These are phyloP conservation scores for Manis crassicaudata DNA, from an alignment of 2,797 vertebrate species.

Conservation along the genomic window DNA sequence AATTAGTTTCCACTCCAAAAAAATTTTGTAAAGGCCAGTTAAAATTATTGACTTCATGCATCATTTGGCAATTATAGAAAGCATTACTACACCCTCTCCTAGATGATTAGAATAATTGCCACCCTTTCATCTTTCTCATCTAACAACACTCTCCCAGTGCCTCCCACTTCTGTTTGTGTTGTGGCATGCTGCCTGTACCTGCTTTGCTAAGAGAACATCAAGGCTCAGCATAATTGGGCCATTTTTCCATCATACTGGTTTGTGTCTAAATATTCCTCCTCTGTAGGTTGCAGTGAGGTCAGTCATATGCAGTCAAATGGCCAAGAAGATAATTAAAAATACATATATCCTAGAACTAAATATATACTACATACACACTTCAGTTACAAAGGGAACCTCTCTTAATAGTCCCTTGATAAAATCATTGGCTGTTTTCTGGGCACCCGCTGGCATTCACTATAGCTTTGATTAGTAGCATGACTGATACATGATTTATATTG, in stretches of 20 bases:
- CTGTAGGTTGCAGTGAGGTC: constrained; percentile 82
- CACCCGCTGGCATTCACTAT: constrained; percentile 40
- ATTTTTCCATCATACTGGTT: constrained; percentile 85
- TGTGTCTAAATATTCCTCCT: constrained; percentile 85
- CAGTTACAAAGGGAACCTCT: constrained; percentile 42
- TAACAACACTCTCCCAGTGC: constrained; percentile 59
- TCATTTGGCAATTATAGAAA: constrained; percentile 81
- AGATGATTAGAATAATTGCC: constrained; percentile 85
- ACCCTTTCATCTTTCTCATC: constrained; percentile 82
- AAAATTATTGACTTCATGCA: constrained; percentile 83
- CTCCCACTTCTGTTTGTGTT: constrained; percentile 74
- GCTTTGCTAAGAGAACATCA: constrained; percentile 79
- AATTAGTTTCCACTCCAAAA: constrained; percentile 80
- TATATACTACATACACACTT: constrained; percentile 59
- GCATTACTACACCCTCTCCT: constrained; percentile 75
- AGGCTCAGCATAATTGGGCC: constrained; percentile 84
- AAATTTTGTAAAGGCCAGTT: constrained; percentile 73
- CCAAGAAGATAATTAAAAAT: constrained; percentile 81
- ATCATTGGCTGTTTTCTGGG: background rate
- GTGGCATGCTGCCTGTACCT: constrained; percentile 77
- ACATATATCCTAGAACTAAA: constrained; percentile 65
- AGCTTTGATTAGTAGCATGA: background rate
- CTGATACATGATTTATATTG: background rate
- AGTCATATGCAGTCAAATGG: constrained; percentile 83
- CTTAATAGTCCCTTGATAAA: constrained; percentile 39